phyloP scores from a whole-genome alignment of 2,113 vertebrate species.

The Oryzias javanicus region DNA sequence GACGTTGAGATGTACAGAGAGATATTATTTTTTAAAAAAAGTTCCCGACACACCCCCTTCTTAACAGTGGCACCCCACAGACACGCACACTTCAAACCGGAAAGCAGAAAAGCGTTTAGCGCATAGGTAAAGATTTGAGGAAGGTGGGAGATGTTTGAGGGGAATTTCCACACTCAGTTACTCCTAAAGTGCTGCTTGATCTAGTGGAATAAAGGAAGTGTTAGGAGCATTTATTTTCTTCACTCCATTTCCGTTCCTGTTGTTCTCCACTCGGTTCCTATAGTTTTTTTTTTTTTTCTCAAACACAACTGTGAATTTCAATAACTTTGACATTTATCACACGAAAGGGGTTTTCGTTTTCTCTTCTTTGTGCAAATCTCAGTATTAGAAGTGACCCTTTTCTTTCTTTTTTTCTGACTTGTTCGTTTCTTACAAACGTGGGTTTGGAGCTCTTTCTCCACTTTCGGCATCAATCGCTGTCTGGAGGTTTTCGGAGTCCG shows the following conservation, averaged over 20 bases:
- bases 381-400: conserved; percentile 93
- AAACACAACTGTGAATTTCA: conserved; percentile 92
- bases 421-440: conserved; percentile 51
- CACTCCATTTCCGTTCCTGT: conserved; percentile 62
- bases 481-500: conserved; percentile 81
- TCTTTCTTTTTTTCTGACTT: conserved; percentile 57
- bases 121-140: conserved; percentile 22
- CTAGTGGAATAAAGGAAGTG: conserved; percentile 49
- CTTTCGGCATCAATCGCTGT: conserved; percentile 74
- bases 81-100: conserved; percentile 41
- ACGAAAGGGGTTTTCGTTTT: conserved; percentile 31
- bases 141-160: conserved; percentile 20
- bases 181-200: conserved; percentile 56
- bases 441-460: conserved; percentile 42
- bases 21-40: conserved; percentile 70
- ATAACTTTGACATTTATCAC: conserved; percentile 75
- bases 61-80: conserved; percentile 7
- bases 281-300: conserved; percentile 64
- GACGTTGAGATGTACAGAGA: conserved; percentile 78
- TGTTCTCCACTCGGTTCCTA: conserved; percentile 66
- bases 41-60: not conserved
- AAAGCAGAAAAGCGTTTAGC: conserved; percentile 31
- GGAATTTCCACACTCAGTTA: conserved; percentile 46
- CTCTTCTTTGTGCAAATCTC: conserved; percentile 86
- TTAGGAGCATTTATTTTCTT: conserved; percentile 73